phyloP scores from a whole-genome alignment of 1,140 invertebrate species.

The Drosophila dunni region DNA sequence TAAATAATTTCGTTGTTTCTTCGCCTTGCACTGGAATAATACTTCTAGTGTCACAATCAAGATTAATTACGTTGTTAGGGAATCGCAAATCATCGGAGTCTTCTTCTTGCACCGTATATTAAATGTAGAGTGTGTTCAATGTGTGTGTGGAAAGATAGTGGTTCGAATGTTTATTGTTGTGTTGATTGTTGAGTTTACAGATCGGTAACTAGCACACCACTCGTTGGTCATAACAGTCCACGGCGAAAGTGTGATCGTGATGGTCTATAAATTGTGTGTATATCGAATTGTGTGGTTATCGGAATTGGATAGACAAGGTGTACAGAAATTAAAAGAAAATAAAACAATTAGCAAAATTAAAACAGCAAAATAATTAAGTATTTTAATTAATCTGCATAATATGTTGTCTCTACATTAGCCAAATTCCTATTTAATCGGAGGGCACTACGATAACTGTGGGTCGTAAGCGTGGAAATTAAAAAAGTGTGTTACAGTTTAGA shows the following conservation, averaged over 20 bases:
- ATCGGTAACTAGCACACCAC: constrained; percentile 82
- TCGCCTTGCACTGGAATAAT: constrained; percentile 24
- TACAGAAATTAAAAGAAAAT: constrained; percentile 80
- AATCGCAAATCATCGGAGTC: constrained; percentile 32
- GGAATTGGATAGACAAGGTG: constrained; percentile 46
- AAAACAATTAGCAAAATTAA: constrained; percentile 80
- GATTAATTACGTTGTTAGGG: constrained; percentile 49
- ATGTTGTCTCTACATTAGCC: constrained; percentile 25
- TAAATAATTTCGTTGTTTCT: constrained; percentile 37
- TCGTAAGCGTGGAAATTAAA: constrained; percentile 36
- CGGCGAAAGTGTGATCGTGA: constrained; percentile 83
- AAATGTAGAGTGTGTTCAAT: constrained; percentile 45
- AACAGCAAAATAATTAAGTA: constrained; percentile 46
- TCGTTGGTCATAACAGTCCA: constrained; percentile 82
- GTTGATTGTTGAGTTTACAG: constrained; percentile 57
- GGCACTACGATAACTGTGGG: constrained; percentile 18
- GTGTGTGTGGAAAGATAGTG: constrained; percentile 56
- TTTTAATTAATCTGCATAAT: constrained; percentile 15
- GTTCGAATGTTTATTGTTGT: constrained; percentile 56
- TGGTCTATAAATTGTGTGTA: constrained; percentile 69
- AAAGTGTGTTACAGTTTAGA: not conserved
- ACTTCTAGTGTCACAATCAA: constrained; percentile 47
- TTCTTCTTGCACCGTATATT: constrained; percentile 47
- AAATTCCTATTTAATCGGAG: constrained; percentile 51
- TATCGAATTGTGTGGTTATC: constrained; percentile 20